These are phyloP conservation scores for Scolopax bukidnonensis DNA, from an alignment of 2,797 vertebrate species.

Conservation along the genomic window DNA sequence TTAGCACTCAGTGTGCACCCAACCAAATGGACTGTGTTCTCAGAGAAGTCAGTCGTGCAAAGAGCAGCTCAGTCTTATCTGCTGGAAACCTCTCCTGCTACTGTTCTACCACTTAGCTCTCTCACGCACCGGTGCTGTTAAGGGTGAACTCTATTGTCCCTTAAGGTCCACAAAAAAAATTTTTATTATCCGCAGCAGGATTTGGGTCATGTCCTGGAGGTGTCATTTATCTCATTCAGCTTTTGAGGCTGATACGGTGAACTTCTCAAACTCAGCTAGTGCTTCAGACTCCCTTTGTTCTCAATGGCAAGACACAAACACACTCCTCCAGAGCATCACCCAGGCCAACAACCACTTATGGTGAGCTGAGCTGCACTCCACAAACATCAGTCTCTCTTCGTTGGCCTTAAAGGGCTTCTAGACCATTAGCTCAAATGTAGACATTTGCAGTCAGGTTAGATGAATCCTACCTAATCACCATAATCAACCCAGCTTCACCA, in stretches of 20 bases:
- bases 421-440: not conserved
- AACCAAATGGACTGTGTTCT: not conserved
- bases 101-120: not conserved
- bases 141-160: not conserved
- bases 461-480: not conserved
- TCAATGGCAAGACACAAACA: not conserved
- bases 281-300: not conserved
- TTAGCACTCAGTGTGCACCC: not conserved
- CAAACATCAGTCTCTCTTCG: not conserved
- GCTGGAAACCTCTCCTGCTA: not conserved
- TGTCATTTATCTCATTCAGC: not conserved
- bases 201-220: not conserved
- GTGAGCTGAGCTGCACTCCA: not conserved
- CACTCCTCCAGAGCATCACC: not conserved
- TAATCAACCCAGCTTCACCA: not conserved
- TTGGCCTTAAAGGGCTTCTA: not conserved
- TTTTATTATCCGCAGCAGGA: not conserved
- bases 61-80: not conserved
- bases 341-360: not conserved
- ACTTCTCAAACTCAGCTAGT: not conserved
- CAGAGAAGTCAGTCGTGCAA: not conserved
- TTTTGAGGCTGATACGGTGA: not conserved
- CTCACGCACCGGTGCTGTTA: not conserved
- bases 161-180: not conserved
- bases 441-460: not conserved